Conservation (phyloP, 2,888 invertebrate genomes). For the Nemapogon koenigi region DNA sequence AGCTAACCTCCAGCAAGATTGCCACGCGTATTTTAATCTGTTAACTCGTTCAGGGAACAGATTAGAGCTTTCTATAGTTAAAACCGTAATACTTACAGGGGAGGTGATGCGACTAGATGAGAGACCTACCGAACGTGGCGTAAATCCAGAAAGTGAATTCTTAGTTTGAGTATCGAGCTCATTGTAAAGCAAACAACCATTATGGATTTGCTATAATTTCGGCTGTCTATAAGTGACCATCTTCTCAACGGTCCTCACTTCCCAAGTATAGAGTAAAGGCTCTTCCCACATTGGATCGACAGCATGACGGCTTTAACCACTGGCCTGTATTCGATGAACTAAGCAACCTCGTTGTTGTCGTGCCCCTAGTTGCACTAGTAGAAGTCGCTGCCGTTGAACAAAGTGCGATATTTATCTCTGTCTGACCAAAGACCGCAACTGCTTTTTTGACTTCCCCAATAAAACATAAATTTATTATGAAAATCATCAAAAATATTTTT, state of each 20-base stretch:
- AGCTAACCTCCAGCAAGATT: too few relatives aligned
- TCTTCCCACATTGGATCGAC: conserved; percentile 14
- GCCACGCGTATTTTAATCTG: too few relatives aligned
- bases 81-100: conserved; percentile 23
- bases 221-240: conserved; percentile 17
- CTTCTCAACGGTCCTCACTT: conserved; percentile 15
- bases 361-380: conserved; percentile 13
- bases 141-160: conserved; percentile 24
- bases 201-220: conserved; percentile 15
- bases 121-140: conserved; percentile 22
- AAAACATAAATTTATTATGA: not conserved
- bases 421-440: conserved; percentile 13
- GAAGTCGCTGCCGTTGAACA: conserved; percentile 18
- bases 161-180: conserved; percentile 20
- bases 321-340: conserved; percentile 17
- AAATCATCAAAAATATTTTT: too few relatives aligned
- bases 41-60: too few relatives aligned
- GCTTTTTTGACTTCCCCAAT: not conserved
- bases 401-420: conserved; percentile 21
- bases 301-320: conserved; percentile 18
- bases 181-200: conserved; percentile 12
- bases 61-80: too few relatives aligned
- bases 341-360: conserved; percentile 14
- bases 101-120: conserved; percentile 24
- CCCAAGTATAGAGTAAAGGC: conserved; percentile 15